These are phyloP conservation scores for Hypomecis atomaria DNA, from an alignment of 2,888 invertebrate species.

Conservation along the genomic window DNA sequence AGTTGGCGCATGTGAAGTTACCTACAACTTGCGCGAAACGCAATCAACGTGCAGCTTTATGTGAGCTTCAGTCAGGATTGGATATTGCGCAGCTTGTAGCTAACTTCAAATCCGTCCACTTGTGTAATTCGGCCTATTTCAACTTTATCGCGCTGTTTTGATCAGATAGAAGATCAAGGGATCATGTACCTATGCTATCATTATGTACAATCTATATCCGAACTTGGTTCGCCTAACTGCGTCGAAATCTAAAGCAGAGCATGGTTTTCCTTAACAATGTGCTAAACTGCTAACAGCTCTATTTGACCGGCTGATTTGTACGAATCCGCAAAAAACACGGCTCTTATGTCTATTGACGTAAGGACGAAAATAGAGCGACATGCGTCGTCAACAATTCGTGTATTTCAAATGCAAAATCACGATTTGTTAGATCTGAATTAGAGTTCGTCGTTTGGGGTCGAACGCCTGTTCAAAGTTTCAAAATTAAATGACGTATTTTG, in stretches of 20 bases:
- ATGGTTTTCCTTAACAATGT: constrained; percentile 3
- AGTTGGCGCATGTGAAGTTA: too few relatives aligned
- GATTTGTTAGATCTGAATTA: constrained; percentile 6
- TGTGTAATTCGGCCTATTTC: too few relatives aligned
- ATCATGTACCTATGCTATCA: too few relatives aligned
- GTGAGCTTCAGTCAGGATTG: too few relatives aligned
- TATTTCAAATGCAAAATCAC: constrained; percentile 8
- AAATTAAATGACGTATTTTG: background rate
- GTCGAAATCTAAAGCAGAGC: constrained; percentile 14
- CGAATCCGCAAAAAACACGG: background rate
- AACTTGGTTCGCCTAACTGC: constrained; percentile 1
- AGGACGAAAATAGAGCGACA: constrained; percentile 5
- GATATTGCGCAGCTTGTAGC: too few relatives aligned
- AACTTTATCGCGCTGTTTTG: background rate
- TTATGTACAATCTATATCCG: background rate
- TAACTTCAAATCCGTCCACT: too few relatives aligned
- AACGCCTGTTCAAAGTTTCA: background rate
- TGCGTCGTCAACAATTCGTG: background rate
- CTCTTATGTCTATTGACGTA: constrained; percentile 1
- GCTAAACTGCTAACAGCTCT: constrained; percentile 15
- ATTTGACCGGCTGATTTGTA: constrained; percentile 6
- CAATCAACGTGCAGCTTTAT: too few relatives aligned
- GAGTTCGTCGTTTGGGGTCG: background rate
- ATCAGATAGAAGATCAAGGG: background rate
- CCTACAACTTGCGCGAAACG: too few relatives aligned